Percentiles rank a stretch among this genome's conserved stretches.
Evolutionary conservation across 2,888 invertebrate genomes (phyloP).

Genomic region (Minunthozetes semirufus): DNA sequence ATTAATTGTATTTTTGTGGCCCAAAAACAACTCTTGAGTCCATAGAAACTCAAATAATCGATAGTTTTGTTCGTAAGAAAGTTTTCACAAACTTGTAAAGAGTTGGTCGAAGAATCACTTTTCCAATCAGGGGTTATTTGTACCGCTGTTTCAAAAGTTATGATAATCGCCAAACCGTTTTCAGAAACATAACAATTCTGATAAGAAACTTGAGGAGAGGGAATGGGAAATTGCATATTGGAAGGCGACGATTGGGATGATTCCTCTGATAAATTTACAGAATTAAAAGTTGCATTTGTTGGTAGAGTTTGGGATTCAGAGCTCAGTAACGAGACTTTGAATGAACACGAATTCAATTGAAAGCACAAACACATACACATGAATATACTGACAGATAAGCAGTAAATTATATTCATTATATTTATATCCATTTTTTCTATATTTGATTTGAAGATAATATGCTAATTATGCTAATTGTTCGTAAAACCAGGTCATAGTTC

Average conservation of each 20-base stretch:
- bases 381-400: too few relatives aligned
- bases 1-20: slow-evolving; percentile 43
- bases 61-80: slow-evolving; percentile 41
- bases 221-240: too few relatives aligned
- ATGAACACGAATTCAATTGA: slow-evolving; percentile 33
- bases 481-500: too few relatives aligned
- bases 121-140: slow-evolving; percentile 31
- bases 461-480: too few relatives aligned
- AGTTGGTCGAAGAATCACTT: not conserved
- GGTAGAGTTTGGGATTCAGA: slow-evolving; percentile 38
- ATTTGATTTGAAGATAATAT: too few relatives aligned
- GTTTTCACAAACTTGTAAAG: slow-evolving; percentile 38
- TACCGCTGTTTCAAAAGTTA: slow-evolving; percentile 42
- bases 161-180: slow-evolving; percentile 40
- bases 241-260: slow-evolving; percentile 36
- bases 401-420: too few relatives aligned
- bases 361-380: too few relatives aligned
- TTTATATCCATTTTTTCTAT: too few relatives aligned
- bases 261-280: slow-evolving; percentile 38
- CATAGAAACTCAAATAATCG: slow-evolving; percentile 39
- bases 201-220: slow-evolving; percentile 33
- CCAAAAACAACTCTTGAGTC: slow-evolving; percentile 42
- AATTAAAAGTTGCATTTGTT: slow-evolving; percentile 41
- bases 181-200: slow-evolving; percentile 37
- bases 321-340: slow-evolving; percentile 20